These are phyloP conservation scores for Tenualosa ilisha DNA, from an alignment of 2,797 vertebrate genomes.

Conservation along the genomic window DNA sequence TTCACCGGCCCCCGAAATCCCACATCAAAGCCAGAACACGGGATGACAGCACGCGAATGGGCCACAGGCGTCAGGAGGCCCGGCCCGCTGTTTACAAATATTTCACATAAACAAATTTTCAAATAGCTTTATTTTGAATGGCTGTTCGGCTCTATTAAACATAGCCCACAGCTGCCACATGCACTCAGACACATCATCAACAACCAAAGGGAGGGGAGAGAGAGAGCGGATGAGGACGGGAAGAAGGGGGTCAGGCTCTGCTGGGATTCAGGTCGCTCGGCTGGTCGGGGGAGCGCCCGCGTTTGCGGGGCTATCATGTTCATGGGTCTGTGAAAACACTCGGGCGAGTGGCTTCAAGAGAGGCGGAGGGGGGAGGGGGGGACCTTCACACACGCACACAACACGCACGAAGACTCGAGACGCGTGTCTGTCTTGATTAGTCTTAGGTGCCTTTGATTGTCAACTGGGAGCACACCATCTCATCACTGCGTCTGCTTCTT, in stretches of 20 bases:
- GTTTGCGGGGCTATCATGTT: not conserved
- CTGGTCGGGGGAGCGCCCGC: constrained; percentile 7
- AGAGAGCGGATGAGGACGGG: constrained; percentile 72
- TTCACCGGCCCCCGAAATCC: constrained; percentile 69
- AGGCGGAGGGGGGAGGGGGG: not conserved
- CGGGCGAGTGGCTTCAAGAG: constrained; percentile 10
- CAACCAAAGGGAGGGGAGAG: constrained; percentile 78
- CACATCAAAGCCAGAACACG: constrained; percentile 87
- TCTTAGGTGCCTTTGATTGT: not conserved
- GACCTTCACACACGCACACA: not conserved
- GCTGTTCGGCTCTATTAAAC: constrained; percentile 99
- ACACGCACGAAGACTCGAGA: not conserved
- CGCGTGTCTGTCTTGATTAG: not conserved
- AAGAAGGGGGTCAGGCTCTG: constrained; percentile 79
- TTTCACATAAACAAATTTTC: constrained; percentile 99
- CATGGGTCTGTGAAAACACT: not conserved
- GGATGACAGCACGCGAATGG: constrained; percentile 86
- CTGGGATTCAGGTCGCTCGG: constrained; percentile 32
- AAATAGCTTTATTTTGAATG: constrained; percentile 98
- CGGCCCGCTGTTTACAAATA: constrained; percentile 93
- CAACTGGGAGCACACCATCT: not conserved
- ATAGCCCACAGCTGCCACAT: constrained; percentile 99
- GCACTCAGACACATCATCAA: constrained; percentile 99
- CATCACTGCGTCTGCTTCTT: not conserved
- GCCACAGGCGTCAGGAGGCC: constrained; percentile 84